These are phyloP conservation scores for Cyprichromis sp. DNA, from an alignment of 2,113 vertebrate species.

Conservation along the genomic window DNA sequence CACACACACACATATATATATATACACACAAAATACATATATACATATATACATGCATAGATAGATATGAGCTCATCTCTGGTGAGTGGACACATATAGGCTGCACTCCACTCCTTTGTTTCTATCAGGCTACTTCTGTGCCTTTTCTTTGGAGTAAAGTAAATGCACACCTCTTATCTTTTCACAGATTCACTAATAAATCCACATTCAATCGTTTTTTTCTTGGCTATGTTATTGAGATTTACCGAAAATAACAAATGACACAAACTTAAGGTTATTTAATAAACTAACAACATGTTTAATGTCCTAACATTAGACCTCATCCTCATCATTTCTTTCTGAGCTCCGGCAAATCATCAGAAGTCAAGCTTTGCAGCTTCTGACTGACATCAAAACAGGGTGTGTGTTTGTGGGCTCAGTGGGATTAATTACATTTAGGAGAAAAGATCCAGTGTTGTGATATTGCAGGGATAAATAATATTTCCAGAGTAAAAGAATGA, in stretches of 20 bases:
- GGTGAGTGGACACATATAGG: background rate
- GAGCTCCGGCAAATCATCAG: background rate
- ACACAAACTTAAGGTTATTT: background rate
- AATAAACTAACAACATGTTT: background rate
- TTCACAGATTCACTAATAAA: background rate
- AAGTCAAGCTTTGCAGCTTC: background rate
- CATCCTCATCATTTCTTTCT: background rate
- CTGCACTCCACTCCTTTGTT: background rate
- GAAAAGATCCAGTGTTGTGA: background rate
- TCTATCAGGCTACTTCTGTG: background rate
- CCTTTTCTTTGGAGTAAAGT: background rate
- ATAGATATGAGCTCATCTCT: background rate
- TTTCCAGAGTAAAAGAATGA: background rate
- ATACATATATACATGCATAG: rapidly evolving
- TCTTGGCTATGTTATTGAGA: background rate
- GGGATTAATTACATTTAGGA: background rate
- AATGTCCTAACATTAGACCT: background rate
- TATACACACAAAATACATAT: background rate
- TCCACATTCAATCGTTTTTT: background rate
- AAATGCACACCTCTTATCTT: background rate
- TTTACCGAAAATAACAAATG: background rate
- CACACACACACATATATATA: too few relatives aligned
- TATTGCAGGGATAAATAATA: background rate
- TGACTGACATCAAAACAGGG: background rate
- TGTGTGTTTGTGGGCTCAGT: background rate